Percentiles rank a stretch among this genome's conserved stretches.
Conservation (phyloP, 2,113 vertebrate species). For the Cariama cristata region DNA sequence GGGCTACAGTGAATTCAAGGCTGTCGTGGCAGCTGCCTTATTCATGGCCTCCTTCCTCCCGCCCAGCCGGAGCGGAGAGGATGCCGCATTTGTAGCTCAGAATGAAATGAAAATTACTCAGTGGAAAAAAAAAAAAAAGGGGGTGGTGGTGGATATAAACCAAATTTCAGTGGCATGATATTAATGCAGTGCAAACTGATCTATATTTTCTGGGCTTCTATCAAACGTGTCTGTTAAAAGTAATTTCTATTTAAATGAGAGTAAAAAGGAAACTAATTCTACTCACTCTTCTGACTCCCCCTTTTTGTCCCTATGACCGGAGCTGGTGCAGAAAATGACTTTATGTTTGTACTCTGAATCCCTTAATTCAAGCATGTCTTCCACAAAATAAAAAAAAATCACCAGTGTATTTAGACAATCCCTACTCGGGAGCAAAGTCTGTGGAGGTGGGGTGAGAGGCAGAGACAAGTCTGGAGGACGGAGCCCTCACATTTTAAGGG, state of each 20-base stretch:
- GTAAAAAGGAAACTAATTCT: conserved; percentile 44
- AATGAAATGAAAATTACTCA: conserved; percentile 31
- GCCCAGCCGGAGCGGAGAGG: neutral
- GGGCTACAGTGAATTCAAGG: neutral
- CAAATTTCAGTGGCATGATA: neutral
- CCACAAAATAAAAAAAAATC: neutral
- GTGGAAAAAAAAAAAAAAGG: neutral
- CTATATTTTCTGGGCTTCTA: conserved; percentile 26
- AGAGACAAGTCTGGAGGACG: neutral
- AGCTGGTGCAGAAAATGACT: conserved; percentile 11
- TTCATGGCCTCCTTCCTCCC: neutral
- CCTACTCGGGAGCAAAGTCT: neutral
- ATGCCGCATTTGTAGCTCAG: neutral
- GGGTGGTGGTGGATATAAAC: neutral
- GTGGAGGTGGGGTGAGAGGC: neutral
- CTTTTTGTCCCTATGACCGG: neutral
- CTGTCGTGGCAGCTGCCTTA: neutral
- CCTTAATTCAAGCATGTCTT: neutral
- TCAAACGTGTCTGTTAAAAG: conserved; percentile 41
- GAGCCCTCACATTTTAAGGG: neutral
- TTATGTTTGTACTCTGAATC: neutral
- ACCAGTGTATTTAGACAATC: neutral
- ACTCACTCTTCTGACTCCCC: neutral
- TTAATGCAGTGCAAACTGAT: conserved; percentile 52
- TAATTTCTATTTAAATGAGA: conserved; percentile 74